These are phyloP conservation scores for Tigriopus californicus DNA, from an alignment of 2,888 invertebrate species.

Conservation along the genomic window DNA sequence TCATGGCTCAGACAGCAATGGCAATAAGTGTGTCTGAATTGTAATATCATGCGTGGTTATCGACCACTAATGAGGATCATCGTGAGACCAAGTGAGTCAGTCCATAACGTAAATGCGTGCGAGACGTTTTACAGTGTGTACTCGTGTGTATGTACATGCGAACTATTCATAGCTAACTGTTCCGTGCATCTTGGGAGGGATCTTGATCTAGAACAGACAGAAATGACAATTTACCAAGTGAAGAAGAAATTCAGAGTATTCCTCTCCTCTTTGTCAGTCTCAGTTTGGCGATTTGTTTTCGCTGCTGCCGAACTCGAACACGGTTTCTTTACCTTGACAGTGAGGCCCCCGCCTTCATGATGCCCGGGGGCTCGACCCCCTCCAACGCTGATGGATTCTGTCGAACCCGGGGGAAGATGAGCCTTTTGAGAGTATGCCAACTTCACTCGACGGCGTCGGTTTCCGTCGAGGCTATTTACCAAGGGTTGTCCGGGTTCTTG, in stretches of 20 bases:
- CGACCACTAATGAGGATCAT: no score
- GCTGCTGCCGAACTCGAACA: background rate
- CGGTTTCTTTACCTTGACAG: conserved; percentile 24
- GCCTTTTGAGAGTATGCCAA: background rate
- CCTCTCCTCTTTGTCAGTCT: background rate
- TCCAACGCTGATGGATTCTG: conserved; percentile 27
- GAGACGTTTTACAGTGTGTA: no score
- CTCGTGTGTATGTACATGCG: background rate
- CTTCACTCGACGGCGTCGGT: background rate
- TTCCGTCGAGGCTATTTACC: no score
- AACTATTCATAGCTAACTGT: background rate
- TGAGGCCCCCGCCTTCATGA: conserved; percentile 26
- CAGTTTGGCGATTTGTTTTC: background rate
- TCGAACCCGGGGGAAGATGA: conserved; percentile 25
- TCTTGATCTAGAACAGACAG: background rate
- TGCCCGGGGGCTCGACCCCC: conserved; percentile 25
- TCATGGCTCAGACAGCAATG: no score
- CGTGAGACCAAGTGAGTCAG: no score
- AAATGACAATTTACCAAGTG: background rate
- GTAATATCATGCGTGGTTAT: no score
- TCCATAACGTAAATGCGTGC: no score
- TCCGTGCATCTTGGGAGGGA: background rate
- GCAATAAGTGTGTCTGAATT: no score
- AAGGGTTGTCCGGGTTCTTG: no score
- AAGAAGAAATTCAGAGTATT: conserved; percentile 9